These are phyloP conservation scores for Altica lythri DNA, from an alignment of 2,888 invertebrate species.

Conservation along the genomic window DNA sequence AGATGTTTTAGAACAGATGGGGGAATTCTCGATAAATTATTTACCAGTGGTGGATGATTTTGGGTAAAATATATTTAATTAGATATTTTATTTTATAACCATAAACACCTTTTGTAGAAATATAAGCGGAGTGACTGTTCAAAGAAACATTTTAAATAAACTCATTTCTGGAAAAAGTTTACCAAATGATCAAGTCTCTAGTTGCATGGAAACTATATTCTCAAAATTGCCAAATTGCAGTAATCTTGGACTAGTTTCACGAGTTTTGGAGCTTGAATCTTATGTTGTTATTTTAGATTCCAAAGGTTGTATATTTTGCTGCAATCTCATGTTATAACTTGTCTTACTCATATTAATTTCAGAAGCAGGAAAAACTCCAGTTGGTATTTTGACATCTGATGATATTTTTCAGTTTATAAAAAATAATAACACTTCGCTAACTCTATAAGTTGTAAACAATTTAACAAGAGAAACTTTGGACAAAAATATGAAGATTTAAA, in stretches of 20 bases:
- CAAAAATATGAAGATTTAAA: too few relatives aligned
- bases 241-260: conserved; percentile 74
- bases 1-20: conserved; percentile 72
- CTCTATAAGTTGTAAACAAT: too few relatives aligned
- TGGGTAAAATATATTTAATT: conserved; percentile 48
- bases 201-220: conserved; percentile 72
- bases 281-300: conserved; percentile 70
- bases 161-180: conserved; percentile 68
- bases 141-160: conserved; percentile 69
- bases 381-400: conserved; percentile 44
- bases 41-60: conserved; percentile 66
- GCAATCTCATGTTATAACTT: not conserved
- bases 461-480: too few relatives aligned
- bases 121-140: conserved; percentile 71
- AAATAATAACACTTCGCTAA: not conserved
- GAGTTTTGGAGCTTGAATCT: conserved; percentile 78
- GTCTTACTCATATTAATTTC: conserved; percentile 12
- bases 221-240: conserved; percentile 70
- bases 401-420: conserved; percentile 43
- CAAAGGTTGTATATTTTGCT: conserved; percentile 48
- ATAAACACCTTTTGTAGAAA: conserved; percentile 52
- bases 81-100: not conserved
- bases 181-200: conserved; percentile 65
- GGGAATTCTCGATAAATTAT: conserved; percentile 68
- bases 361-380: conserved; percentile 39